phyloP scores from a whole-genome alignment of 2,797 vertebrate species.

The Capromys pilorides region DNA sequence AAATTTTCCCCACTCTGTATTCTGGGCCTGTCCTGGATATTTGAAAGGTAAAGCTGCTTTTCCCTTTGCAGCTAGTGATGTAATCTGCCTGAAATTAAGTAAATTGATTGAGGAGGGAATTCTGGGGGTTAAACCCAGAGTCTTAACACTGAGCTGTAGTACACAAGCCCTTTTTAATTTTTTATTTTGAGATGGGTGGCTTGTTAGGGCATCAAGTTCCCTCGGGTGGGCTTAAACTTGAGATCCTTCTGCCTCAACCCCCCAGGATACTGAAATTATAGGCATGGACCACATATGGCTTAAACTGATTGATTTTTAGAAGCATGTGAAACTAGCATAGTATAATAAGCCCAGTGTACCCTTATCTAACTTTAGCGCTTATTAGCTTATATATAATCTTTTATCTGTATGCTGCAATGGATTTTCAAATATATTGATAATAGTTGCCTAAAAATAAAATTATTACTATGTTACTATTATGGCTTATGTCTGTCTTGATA shows the following conservation, averaged over 20 bases:
- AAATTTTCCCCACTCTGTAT: background rate
- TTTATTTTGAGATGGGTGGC: background rate
- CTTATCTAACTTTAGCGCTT: background rate
- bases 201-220: background rate
- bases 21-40: background rate
- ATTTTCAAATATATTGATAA: background rate
- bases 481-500: background rate
- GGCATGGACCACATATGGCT: background rate
- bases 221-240: background rate
- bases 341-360: background rate
- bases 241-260: background rate
- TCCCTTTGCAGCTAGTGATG: background rate
- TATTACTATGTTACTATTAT: background rate
- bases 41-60: background rate
- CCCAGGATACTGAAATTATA: background rate
- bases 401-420: background rate
- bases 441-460: background rate
- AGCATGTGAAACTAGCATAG: background rate
- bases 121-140: background rate
- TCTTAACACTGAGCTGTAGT: background rate
- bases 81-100: background rate
- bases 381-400: background rate
- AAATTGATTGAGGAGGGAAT: background rate
- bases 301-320: background rate
- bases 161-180: background rate